Evolutionary conservation across 35 echinoderm and acorn worm genomes (phyloP), one percentile per base, ranked within the genome.

Genomic region (Apostichopus japonicus): DNA sequence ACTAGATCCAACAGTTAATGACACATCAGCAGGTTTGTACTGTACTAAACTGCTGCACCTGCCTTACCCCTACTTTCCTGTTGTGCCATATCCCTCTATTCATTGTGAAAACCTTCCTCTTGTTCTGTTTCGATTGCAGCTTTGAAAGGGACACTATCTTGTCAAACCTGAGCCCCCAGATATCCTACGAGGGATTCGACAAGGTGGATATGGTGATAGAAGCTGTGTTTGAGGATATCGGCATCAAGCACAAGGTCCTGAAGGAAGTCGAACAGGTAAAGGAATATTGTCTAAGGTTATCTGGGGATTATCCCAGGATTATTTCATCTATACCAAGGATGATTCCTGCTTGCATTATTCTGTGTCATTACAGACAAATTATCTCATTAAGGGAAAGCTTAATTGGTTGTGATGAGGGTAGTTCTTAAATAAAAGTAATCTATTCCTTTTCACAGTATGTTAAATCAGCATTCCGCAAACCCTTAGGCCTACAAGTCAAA

Each of bases 151-250:
- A 99, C 56, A 23, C 76, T 53, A 87, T 96, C 6, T 23, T 99
- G 80, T 99, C 97, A 77, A 93, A 95, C 54, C 63, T 99, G 80
- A 96, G 78, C 27, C 87, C 93, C 22, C 97, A 99, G 89, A 87
- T 96, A 4, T 73, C 92, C 54, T 99, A 96, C 77, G 76, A 88
- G 78, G 96, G 94, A 92, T 99, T 99, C 91, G 89, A 90, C 71
- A 93, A 94, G 65, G 94, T 92, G 86, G 97, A 99, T 88, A 99
- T 99, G 97, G 93, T 99, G 53, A 99, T 99, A 3, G 97, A 99
- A 90, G 97, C 97, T 1, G 97, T 99, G n/a, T 99, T 99, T 94
- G 97, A 99, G 87, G 97, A 99, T 65, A 87, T 99, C 78, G 91
- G 92, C 80, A 99, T 99, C 70, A 99, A 99, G 65, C 97, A 99